These are phyloP conservation scores for Drosophila prostipennis DNA, from an alignment of 2,888 invertebrate genomes.

Conservation along the genomic window DNA sequence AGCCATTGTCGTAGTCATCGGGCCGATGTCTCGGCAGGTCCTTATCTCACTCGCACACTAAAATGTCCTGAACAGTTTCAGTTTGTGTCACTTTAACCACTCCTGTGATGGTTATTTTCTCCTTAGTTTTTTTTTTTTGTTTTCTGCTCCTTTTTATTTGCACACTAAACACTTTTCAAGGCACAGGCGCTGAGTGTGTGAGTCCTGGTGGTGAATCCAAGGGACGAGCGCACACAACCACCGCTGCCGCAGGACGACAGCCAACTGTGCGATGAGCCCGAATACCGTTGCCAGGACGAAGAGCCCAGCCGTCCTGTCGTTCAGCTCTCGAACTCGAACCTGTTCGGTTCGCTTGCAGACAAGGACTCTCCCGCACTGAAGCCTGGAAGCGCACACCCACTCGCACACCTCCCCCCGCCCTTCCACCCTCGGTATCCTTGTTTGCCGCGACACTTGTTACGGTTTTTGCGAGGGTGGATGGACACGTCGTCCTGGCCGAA, in stretches of 20 bases:
- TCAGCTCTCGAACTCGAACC: conserved; percentile 45
- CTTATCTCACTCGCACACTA: conserved; percentile 35
- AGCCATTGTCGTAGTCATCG: conserved; percentile 45
- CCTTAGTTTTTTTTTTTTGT: conserved; percentile 13
- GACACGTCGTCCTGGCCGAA: conserved; percentile 17
- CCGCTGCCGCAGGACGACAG: conserved; percentile 75
- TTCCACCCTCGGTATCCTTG: conserved; percentile 35
- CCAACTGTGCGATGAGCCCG: conserved; percentile 70
- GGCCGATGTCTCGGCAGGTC: conserved; percentile 20
- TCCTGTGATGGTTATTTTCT: conserved; percentile 14
- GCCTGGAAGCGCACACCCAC: background rate
- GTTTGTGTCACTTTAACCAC: conserved; percentile 40
- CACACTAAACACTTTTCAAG: conserved; percentile 37
- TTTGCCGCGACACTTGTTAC: conserved; percentile 73
- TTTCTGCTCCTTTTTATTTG: conserved; percentile 12
- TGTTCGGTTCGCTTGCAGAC: conserved; percentile 55
- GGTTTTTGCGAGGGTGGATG: conserved; percentile 37
- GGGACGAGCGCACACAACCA: conserved; percentile 71
- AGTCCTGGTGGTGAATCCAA: conserved; percentile 25
- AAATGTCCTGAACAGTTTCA: conserved; percentile 35
- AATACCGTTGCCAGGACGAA: conserved; percentile 29
- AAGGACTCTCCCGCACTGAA: conserved; percentile 27
- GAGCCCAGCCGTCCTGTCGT: conserved; percentile 19
- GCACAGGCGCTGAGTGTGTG: conserved; percentile 26
- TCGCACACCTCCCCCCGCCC: background rate